Conservation (phyloP, 2,113 vertebrate species). For the Xenopus borealis region DNA sequence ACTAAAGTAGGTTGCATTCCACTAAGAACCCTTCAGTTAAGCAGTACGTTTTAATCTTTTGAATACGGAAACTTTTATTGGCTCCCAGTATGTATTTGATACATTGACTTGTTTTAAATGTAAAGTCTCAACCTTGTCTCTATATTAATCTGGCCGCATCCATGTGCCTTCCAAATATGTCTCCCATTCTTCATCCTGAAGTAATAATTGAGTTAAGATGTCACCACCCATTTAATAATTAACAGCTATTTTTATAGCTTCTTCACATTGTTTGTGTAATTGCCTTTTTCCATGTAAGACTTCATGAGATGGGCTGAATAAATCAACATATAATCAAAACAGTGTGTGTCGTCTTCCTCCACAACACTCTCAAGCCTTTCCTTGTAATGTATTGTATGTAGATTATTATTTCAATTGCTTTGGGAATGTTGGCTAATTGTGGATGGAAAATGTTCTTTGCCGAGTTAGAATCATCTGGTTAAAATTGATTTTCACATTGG, state of each 20-base stretch:
- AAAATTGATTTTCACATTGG: neutral
- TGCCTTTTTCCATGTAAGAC: neutral
- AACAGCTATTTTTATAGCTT: conserved; percentile 1
- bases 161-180: neutral
- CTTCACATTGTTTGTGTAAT: neutral
- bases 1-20: too few relatives aligned
- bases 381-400: neutral
- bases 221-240: neutral
- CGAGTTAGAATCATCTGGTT: conserved; percentile 61
- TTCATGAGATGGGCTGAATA: neutral
- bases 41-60: too few relatives aligned
- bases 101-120: too few relatives aligned
- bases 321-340: conserved; percentile 7
- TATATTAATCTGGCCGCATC: neutral
- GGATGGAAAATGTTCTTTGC: conserved; percentile 64
- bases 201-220: neutral
- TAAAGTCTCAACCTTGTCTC: neutral
- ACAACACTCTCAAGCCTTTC: neutral
- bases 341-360: neutral
- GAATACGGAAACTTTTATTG: too few relatives aligned
- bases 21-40: too few relatives aligned
- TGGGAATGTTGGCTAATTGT: conserved; percentile 59
- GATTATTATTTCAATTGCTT: conserved; percentile 48
- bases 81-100: too few relatives aligned
- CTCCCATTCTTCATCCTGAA: neutral